Base-by-base conservation (phyloP, 2,113 vertebrate genomes). In the Cynocephalus volans region DNA sequence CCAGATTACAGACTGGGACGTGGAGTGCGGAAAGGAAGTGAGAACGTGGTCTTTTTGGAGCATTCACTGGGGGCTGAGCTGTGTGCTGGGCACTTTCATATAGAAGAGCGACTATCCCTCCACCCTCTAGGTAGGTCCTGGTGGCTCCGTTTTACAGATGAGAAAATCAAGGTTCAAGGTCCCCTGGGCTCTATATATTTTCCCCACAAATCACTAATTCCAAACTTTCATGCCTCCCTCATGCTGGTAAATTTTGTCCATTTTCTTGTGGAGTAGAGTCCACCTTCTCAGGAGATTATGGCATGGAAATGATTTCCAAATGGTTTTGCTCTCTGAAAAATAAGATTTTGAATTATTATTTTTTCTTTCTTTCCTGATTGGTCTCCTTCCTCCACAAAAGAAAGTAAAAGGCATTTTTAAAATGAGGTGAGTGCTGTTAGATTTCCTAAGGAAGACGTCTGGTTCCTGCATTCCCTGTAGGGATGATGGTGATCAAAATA, bases 261-360 rank as follows among this genome's bases (percentile, higher is more conserved):
- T 93, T 73, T 94, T 70, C 92, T 76, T 24, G 9, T 5, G 24
- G 58, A 23, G 12, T 52, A 31, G 62, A 93, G 26, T 5, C 58
- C 3, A 11, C 64, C 58, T 87, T 94, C 36, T 48, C 9, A 54
- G 92, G 52, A 62, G 33, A 65, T 52, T 60, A 24, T 41, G 48
- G 26, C 3, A 1, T 72, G 31, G 50, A 19, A 33, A 69, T 72
- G 8, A 41, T 90, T 89, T 95, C 45, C 4, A 12, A 86, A 67
- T 67, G 41, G n/a, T 60, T 79, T 85, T 70, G 21, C 18, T 73
- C 23, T 69, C 62, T 80, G 90, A 81, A 85, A 90, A 95, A 84
- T 76, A 77, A 54, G 82, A 52, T 76, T 94, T 84, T 41, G 70
- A 50, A 41, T 67, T 58, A 67, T 41, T 67, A 77, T 54, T 50